phyloP scores from a whole-genome alignment of 2,888 invertebrate species.

The Argyra leucocephala region DNA sequence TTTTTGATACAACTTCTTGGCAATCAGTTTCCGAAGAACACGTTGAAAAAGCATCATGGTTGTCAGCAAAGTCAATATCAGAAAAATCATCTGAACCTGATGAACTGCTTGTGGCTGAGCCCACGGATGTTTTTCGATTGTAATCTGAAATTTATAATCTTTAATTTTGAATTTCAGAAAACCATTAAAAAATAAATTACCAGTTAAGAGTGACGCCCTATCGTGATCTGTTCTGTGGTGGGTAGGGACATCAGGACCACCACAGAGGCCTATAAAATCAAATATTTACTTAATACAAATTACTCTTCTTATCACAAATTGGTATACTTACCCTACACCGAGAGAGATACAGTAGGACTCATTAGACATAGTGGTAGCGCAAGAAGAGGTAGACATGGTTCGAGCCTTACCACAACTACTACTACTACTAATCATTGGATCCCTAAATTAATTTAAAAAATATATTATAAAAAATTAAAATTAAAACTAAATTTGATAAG shows the following conservation, averaged over 20 bases:
- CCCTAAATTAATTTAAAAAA: conserved; percentile 37
- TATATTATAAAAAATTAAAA: too few species aligned
- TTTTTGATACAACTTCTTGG: conserved; percentile 51
- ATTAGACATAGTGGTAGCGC: conserved; percentile 60
- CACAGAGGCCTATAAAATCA: conserved; percentile 67
- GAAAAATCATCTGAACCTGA: conserved; percentile 38
- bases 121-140: conserved; percentile 43
- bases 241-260: conserved; percentile 98
- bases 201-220: conserved; percentile 46
- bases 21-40: conserved; percentile 40
- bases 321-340: conserved; percentile 70
- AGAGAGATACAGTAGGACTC: conserved; percentile 76
- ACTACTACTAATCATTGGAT: conserved; percentile 42
- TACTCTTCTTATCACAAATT: not conserved
- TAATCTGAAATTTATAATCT: conserved; percentile 29
- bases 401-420: conserved; percentile 40
- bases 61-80: conserved; percentile 35
- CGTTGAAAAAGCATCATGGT: conserved; percentile 37
- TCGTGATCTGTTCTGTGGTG: conserved; percentile 47
- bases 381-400: conserved; percentile 47
- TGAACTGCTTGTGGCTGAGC: conserved; percentile 40
- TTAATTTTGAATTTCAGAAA: not conserved
- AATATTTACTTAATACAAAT: not conserved
- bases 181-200: conserved; percentile 27
- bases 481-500: too few species aligned